Percentiles rank a stretch among this genome's conserved stretches.
These are phyloP conservation scores for Hemiprocne comata DNA, from an alignment of 2,113 vertebrate genomes.

Conservation along the genomic window DNA sequence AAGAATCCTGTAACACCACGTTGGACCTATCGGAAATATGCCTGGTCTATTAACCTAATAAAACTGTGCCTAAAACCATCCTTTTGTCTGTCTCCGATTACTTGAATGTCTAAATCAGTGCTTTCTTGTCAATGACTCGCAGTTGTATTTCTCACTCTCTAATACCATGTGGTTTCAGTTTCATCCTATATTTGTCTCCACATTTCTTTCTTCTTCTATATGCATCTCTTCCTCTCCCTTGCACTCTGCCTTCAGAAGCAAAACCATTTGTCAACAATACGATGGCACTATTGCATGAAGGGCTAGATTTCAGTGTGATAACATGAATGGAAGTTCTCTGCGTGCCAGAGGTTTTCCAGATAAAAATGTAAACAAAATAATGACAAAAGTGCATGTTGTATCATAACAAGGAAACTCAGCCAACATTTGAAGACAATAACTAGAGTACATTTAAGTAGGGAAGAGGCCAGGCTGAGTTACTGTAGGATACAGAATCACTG, in stretches of 20 bases:
- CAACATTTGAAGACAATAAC: neutral
- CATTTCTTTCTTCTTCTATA: neutral
- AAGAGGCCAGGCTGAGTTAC: neutral
- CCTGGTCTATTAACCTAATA: neutral
- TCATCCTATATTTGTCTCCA: neutral
- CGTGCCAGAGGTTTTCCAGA: neutral
- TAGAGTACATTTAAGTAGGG: neutral
- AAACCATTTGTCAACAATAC: neutral
- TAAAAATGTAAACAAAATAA: neutral
- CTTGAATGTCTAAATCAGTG: neutral
- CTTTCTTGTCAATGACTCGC: neutral
- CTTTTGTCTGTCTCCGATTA: conserved; percentile 33
- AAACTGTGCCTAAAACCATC: conserved; percentile 18
- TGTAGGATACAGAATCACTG: neutral
- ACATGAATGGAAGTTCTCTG: neutral
- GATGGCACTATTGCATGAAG: neutral
- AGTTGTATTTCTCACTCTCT: neutral
- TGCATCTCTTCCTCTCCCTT: neutral
- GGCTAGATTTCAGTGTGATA: neutral
- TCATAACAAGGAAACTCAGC: neutral
- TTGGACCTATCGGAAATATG: neutral
- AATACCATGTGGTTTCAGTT: neutral
- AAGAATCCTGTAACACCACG: conserved; percentile 4
- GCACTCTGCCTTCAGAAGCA: neutral
- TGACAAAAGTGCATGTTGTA: neutral